These are phyloP conservation scores for Lithophane ornitopus DNA, from an alignment of 2,888 invertebrate species.

Conservation along the genomic window DNA sequence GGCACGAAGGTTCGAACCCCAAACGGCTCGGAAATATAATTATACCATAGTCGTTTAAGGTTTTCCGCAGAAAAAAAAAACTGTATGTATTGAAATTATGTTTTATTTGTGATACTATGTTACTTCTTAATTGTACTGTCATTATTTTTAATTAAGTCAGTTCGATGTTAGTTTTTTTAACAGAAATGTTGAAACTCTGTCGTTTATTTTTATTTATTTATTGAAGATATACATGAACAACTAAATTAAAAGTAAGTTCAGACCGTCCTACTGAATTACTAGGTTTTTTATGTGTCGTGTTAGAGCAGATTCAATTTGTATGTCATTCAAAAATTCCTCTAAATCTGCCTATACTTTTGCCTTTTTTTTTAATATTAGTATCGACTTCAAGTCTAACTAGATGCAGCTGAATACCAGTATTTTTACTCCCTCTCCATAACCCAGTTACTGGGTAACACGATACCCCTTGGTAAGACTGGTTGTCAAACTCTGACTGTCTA, in stretches of 20 bases:
- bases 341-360: too few relatives aligned
- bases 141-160: neutral
- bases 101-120: neutral
- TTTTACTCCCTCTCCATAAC: too few relatives aligned
- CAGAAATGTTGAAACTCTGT: neutral
- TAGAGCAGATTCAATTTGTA: neutral
- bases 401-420: too few relatives aligned
- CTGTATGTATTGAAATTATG: neutral
- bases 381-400: too few relatives aligned
- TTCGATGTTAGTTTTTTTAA: neutral
- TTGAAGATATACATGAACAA: neutral
- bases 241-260: neutral
- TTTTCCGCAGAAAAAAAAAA: neutral
- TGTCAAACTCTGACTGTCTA: too few relatives aligned
- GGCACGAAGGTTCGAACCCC: neutral
- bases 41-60: neutral
- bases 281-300: neutral
- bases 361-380: too few relatives aligned
- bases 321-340: neutral
- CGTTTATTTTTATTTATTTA: neutral
- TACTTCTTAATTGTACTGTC: conserved; percentile 1
- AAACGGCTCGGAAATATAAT: neutral
- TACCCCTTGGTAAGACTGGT: too few relatives aligned
- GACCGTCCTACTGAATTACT: neutral
- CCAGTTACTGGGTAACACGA: too few relatives aligned